These are phyloP conservation scores for Tauraco erythrolophus DNA, from an alignment of 2,113 vertebrate genomes.

Conservation along the genomic window DNA sequence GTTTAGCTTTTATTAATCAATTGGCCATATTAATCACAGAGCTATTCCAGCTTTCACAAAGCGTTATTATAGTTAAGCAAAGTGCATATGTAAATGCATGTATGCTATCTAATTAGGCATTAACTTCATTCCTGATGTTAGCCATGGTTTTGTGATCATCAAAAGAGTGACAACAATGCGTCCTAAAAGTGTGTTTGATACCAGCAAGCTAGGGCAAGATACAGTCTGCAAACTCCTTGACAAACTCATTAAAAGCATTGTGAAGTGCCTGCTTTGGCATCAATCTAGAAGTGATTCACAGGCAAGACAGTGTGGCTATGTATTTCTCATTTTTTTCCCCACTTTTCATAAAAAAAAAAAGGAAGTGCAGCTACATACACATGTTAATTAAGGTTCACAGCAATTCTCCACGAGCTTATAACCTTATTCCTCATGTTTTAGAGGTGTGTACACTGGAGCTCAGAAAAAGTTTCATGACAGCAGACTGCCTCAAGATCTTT, in stretches of 20 bases:
- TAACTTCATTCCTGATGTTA: neutral
- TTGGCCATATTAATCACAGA: neutral
- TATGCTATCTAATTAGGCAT: neutral
- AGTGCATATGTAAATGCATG: neutral
- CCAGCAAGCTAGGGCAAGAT: neutral
- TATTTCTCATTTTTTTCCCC: neutral
- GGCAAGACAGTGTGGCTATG: neutral
- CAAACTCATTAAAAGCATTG: neutral
- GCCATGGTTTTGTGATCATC: neutral
- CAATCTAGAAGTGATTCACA: neutral
- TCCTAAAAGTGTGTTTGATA: neutral
- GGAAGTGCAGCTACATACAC: neutral
- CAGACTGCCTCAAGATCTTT: neutral
- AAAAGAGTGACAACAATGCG: neutral
- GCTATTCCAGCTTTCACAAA: neutral
- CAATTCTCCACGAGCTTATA: neutral
- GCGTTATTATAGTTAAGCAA: neutral
- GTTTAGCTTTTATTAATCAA: conserved; percentile 17
- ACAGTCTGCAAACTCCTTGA: neutral
- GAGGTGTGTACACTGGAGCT: neutral
- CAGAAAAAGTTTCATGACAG: neutral
- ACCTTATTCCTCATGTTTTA: neutral
- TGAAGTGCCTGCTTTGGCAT: neutral
- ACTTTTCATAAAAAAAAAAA: neutral
- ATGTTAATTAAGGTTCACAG: neutral